Conservation (phyloP, 2,797 vertebrate species). For the Arnoldichthys spilopterus region DNA sequence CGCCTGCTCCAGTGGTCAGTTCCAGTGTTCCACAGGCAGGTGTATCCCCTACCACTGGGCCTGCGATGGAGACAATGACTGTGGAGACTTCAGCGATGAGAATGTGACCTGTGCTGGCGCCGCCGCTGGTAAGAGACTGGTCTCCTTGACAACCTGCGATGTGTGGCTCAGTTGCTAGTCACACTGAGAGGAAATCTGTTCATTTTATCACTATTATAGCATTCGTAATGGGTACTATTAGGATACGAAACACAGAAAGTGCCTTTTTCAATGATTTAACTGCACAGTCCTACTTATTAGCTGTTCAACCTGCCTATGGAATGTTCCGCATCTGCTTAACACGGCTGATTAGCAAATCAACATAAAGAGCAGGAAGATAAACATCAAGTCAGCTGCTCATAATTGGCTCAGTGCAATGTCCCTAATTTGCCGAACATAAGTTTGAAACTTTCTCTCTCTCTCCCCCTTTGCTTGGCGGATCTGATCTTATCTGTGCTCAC, state of each 20-base stretch:
- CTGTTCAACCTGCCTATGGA: conserved; percentile 32
- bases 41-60: conserved; percentile 94
- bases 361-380: conserved; percentile 59
- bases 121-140: conserved; percentile 69
- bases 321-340: conserved; percentile 36
- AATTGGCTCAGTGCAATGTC: conserved; percentile 67
- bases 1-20: conserved; percentile 88
- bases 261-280: conserved; percentile 18
- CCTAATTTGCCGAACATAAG: conserved; percentile 58
- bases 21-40: conserved; percentile 88
- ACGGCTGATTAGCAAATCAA: conserved; percentile 53
- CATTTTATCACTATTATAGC: not conserved
- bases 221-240: not conserved
- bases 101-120: conserved; percentile 85
- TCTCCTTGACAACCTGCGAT: too few relatives aligned
- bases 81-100: conserved; percentile 96
- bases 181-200: not conserved
- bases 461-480: conserved; percentile 62
- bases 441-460: conserved; percentile 58
- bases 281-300: not conserved
- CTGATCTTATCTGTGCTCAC: conserved; percentile 58
- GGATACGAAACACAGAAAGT: not conserved
- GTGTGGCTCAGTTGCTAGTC: not conserved
- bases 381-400: conserved; percentile 62
- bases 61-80: conserved; percentile 97